Evolutionary conservation across 2,888 invertebrate species (phyloP).

Genomic region (Phlogophora meticulosa): DNA sequence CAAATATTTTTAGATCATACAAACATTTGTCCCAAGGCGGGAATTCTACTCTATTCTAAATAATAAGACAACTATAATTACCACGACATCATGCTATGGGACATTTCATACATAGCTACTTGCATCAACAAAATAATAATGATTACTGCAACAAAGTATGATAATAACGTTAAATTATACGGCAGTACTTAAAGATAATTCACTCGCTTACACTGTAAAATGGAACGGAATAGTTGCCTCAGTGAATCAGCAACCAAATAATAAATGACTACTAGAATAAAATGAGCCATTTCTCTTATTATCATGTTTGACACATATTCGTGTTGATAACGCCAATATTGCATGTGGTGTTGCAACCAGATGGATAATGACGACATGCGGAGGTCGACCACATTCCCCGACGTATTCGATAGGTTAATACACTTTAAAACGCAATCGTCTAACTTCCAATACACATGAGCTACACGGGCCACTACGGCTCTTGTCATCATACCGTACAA

Average conservation of each 20-base stretch:
- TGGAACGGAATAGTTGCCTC: background rate
- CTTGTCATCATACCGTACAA: too few species aligned
- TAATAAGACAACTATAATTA: background rate
- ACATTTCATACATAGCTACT: background rate
- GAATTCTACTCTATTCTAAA: background rate
- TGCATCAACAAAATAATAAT: slow-evolving; percentile 16
- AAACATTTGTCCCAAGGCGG: too few species aligned
- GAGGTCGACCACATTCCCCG: slow-evolving; percentile 53
- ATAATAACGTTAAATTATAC: slow-evolving; percentile 39
- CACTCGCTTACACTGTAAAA: slow-evolving; percentile 10
- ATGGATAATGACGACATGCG: slow-evolving; percentile 20
- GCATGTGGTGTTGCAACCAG: slow-evolving; percentile 42
- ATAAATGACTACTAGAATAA: background rate
- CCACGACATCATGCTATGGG: background rate
- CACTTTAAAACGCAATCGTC: slow-evolving; percentile 12
- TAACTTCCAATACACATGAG: background rate
- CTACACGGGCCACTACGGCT: background rate
- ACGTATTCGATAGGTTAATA: slow-evolving; percentile 21
- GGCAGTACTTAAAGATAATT: slow-evolving; percentile 17
- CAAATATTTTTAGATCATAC: too few species aligned
- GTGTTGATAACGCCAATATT: slow-evolving; percentile 51
- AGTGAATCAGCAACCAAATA: slow-evolving; percentile 15
- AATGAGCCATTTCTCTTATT: slow-evolving; percentile 39
- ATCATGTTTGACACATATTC: slow-evolving; percentile 55
- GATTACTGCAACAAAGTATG: background rate